These are phyloP conservation scores for Pachypanchax playfairii DNA, from an alignment of 2,113 vertebrate species.

Conservation along the genomic window DNA sequence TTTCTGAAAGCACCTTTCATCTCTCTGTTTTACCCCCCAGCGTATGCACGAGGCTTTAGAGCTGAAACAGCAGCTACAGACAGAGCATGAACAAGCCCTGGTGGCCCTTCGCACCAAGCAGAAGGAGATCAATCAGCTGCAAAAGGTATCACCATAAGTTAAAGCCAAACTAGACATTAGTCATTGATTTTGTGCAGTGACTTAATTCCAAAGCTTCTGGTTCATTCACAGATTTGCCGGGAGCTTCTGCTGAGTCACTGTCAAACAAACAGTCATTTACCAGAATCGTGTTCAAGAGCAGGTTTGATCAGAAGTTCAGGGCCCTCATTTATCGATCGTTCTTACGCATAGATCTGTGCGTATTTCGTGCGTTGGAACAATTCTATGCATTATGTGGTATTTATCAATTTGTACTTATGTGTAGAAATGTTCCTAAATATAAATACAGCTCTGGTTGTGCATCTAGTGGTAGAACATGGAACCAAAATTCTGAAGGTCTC, in stretches of 20 bases:
- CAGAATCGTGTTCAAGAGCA: slow-evolving; percentile 22
- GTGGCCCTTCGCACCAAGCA: slow-evolving; percentile 89
- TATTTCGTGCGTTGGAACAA: too few species aligned
- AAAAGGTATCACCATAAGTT: slow-evolving; percentile 81
- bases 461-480: too few species aligned
- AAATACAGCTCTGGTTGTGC: too few species aligned
- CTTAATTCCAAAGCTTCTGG: slow-evolving; percentile 12
- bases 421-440: too few species aligned
- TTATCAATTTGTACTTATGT: too few species aligned
- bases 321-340: too few species aligned
- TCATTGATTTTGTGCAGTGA: slow-evolving; percentile 16
- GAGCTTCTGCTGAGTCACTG: slow-evolving; percentile 54
- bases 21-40: slow-evolving; percentile 66
- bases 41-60: slow-evolving; percentile 90
- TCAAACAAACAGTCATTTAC: slow-evolving; percentile 29
- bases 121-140: slow-evolving; percentile 91
- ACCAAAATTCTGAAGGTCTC: too few species aligned
- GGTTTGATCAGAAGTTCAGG: slow-evolving; percentile 22
- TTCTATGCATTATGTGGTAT: too few species aligned
- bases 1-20: slow-evolving; percentile 13
- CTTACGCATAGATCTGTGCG: too few species aligned
- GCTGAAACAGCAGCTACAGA: slow-evolving; percentile 89
- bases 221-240: slow-evolving; percentile 38
- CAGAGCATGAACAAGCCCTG: slow-evolving; percentile 94
- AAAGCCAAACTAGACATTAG: neutral